Conservation (phyloP, 2,113 vertebrate genomes). For the Hoplias malabaricus region DNA sequence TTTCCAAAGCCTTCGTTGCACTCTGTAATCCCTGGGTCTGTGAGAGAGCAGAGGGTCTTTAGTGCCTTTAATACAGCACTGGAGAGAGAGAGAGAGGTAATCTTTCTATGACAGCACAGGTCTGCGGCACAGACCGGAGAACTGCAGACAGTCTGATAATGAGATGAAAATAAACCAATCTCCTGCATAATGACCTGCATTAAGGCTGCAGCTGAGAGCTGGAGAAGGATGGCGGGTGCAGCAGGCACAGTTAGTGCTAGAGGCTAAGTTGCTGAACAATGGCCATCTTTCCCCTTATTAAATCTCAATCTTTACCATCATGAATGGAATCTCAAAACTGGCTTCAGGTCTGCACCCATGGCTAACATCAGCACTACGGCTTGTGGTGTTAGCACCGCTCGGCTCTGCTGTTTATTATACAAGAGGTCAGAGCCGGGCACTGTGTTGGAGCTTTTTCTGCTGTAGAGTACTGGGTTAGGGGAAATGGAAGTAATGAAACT, state of each 20-base stretch:
- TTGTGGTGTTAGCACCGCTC: constrained; percentile 28
- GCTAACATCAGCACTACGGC: background rate
- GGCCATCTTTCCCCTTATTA: constrained; percentile 29
- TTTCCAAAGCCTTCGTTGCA: background rate
- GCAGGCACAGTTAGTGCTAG: constrained; percentile 1
- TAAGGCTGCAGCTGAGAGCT: constrained; percentile 57
- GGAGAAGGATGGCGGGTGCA: constrained; percentile 7
- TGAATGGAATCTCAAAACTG: constrained; percentile 1
- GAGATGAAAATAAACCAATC: constrained; percentile 58
- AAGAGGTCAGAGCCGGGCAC: constrained; percentile 2
- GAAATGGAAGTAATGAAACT: constrained; percentile 50
- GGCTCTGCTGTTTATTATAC: constrained; percentile 53
- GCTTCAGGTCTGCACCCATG: constrained; percentile 11
- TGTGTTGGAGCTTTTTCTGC: constrained; percentile 44
- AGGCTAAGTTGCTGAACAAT: constrained; percentile 30
- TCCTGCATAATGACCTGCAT: constrained; percentile 61
- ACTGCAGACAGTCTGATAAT: constrained; percentile 52
- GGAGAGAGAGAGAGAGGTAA: background rate
- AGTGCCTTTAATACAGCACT: constrained; percentile 9
- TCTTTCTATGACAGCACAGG: constrained; percentile 18
- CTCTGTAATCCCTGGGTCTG: background rate
- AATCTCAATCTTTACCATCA: constrained; percentile 22
- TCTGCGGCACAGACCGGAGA: constrained; percentile 2
- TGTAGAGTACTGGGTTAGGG: constrained; percentile 41
- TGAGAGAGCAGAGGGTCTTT: background rate